Evolutionary conservation across 2,113 vertebrate genomes (phyloP), one percentile per base, ranked within the genome.

Genomic region (Centropus unirufus): DNA sequence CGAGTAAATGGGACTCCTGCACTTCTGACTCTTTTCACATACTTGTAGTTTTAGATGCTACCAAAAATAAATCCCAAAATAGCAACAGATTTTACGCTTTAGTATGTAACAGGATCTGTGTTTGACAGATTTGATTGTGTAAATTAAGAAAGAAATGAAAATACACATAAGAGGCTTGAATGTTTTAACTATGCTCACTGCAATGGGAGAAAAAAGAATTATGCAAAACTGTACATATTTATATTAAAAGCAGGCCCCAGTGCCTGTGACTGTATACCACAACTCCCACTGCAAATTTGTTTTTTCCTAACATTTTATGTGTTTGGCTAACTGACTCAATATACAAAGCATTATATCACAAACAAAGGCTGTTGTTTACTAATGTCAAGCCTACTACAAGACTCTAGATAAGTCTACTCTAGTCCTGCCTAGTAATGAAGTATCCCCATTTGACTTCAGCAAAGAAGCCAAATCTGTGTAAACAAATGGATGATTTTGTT

Each of bases 131-230:
- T 90, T 86, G 22, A 94, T 69, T 64, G n/a, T 75, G 74, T 11
- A 58, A 78, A 94, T 78, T 77, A 92, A 59, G 78, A 87, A 74
- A 90, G 36, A 89, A 93, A 93, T 64, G 1, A 80, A 93, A 92
- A 92, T 81, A 88, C 36, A 86, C 7, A 27, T 34, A 42, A 88
- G 49, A 67, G 11, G 20, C 18, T 90, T 61, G 47, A 90, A 85
- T 74, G 68, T 93, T 87, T 89, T 92, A 51, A 70, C 29, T 59
- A 51, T 55, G 57, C 23, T 83, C 29, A 63, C 19, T 81, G 51
- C 34, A 90, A 58, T 12, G 11, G 72, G 27, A 23, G 32, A 23
- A 68, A 42, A 40, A 76, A 55, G 27, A 21, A 11, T 63, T 61
- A 34, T 26, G 32, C n/a, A 76, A 81, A 89, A 67, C 21, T 32